Evolutionary conservation across 2,797 vertebrate species (phyloP).

Genomic region (Coluber constrictor): DNA sequence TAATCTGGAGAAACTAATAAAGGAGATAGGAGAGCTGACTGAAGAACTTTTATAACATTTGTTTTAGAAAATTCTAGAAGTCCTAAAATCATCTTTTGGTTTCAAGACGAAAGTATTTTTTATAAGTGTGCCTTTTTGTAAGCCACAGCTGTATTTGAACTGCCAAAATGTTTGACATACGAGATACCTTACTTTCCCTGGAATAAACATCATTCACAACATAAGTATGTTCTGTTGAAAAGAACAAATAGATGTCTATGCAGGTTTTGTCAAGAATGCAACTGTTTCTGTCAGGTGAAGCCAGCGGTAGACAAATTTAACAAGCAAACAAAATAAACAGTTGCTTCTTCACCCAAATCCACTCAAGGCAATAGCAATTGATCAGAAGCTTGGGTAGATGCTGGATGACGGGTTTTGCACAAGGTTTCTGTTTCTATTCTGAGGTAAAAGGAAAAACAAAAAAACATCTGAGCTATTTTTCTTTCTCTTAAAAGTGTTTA

Average conservation of each 20-base stretch:
- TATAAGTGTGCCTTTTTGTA: neutral
- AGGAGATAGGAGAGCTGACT: neutral
- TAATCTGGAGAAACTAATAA: neutral
- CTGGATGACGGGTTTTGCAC: neutral
- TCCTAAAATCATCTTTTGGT: neutral
- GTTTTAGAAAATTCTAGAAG: neutral
- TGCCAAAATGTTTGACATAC: neutral
- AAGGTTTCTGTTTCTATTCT: neutral
- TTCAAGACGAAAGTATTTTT: neutral
- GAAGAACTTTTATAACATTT: neutral
- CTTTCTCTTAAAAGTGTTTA: neutral
- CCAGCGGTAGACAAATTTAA: neutral
- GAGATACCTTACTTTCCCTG: neutral
- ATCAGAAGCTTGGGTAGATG: neutral
- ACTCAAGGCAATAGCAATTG: neutral
- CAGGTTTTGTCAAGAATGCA: neutral
- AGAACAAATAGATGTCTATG: neutral
- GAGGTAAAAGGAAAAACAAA: neutral
- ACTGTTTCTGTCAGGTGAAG: neutral
- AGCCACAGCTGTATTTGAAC: neutral
- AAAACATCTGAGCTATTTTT: neutral
- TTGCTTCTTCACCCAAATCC: neutral
- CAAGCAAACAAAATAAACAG: neutral
- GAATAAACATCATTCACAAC: neutral
- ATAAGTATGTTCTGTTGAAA: neutral